Base-by-base conservation (phyloP, 2,113 vertebrate genomes). In the Irena cyanogastra region DNA sequence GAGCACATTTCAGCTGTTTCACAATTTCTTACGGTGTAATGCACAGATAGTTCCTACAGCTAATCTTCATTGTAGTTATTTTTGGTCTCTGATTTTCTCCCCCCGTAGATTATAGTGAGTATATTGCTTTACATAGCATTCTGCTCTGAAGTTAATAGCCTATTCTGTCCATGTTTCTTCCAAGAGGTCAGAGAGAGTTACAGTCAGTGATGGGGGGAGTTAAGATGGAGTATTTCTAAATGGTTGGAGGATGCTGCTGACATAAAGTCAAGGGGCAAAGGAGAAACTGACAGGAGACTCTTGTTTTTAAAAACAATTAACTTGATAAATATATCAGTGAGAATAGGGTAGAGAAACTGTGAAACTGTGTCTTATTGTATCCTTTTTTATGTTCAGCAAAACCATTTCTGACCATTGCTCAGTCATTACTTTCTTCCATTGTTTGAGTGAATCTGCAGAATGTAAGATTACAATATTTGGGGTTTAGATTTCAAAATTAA, bases 51-150 rank as follows among this genome's bases (percentile, higher is more conserved):
- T 78, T 92, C 60, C 89, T 91, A 59, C 69, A 92, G 52, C 74
- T 91, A 81, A 31, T 60, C 80, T 81, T 91, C 23, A 7, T 77
- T 87, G 59, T 75, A 57, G 53, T 80, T 88, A 66, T 86, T 94
- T 94, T 85, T 76, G 39, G 89, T 70, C 47, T 63, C 78, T 91
- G 26, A 14, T 87, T 96, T 96, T 94, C 86, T 89, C n/a, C 63
- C 44, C n/a, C 39, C 15, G 7, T 49, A 79, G 69, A 52, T 56
- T 71, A 57, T 41, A 82, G 45, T 0, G 0, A 74, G 31, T 60
- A 61, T 39, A 10, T 71, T 44, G 30, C 31, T 53, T 54, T 90
- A 66, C 31, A 53, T 49, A 44, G n/a, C 41, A 37, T 59, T 64
- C 63, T 76, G 35, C 71, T 60, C 28, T 76, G 39, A 35, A 61